Base-by-base conservation (phyloP, 2,797 vertebrate species). In the Sebastes vulpes region DNA sequence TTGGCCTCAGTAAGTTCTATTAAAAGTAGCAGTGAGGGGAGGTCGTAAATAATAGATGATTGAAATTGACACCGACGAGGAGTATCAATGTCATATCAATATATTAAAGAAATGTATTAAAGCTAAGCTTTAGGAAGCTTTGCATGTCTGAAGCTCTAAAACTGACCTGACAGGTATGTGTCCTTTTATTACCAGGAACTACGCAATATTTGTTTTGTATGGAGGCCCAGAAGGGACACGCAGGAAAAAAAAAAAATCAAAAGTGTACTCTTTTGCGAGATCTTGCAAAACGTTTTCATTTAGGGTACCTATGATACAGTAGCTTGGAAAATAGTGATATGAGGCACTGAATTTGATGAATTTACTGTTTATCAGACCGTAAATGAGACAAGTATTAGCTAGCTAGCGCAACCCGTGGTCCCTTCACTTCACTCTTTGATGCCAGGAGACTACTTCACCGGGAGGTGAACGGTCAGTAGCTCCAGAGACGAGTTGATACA, bases 241-340 rank as follows among this genome's bases (percentile, higher is more conserved):
- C 9, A 20, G 38, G 38, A n/a, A n/a, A 32, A 32, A 25, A 32
- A 35, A 35, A 1, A 5, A 35, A 35, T 35, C 46, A 9, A 0
- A 53, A 5, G 21, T 12, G 52, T 4, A 54, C 35, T 54, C 9
- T 54, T 1, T 54, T 54, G 52, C 10, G 11, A 54, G 52, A 23
- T 54, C 20, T 0, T 11, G 21, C 6, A 23, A 25, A 54, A 14
- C 1, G 0, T 23, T 53, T 23, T 0, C 0, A 23, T 52, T 20
- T 0, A 53, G 50, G 50, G 21, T 0, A 10, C n/a, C 21, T 23
- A 8, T 53, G 10, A 53, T 5, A 21, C 9, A 52, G 50, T 23
- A 53, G 21, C 21, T 23, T 0, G 21, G 21, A 23, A 23, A 53
- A 14, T 21, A 53, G 21, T 6, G 5, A 52, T 0, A 11, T 0